Percentiles rank a stretch among this genome's conserved stretches.
Evolutionary conservation across 2,113 vertebrate species (phyloP).

Genomic region (Bungarus multicinctus): DNA sequence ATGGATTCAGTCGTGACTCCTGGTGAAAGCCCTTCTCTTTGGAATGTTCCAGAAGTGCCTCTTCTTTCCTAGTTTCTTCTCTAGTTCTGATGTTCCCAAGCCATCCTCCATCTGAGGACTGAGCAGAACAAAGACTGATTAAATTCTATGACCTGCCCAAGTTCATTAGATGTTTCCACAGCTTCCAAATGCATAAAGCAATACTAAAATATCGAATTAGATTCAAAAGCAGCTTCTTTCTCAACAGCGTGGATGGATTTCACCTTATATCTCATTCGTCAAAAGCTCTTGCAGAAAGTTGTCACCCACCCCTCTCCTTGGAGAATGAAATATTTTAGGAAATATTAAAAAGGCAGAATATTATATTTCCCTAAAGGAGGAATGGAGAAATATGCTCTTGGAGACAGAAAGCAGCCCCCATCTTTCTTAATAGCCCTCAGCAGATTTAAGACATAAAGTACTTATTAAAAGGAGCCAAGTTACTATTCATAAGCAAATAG

Average conservation of each 20-base stretch:
- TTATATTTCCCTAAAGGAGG: too few species aligned
- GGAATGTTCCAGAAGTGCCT: not conserved
- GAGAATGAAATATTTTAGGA: too few species aligned
- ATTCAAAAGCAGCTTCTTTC: not conserved
- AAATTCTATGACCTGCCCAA: not conserved
- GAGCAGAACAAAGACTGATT: not conserved
- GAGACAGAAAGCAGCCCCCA: too few species aligned
- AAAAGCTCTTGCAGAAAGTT: too few species aligned
- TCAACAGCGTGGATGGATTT: not conserved
- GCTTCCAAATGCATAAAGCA: not conserved
- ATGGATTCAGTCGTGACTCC: not conserved
- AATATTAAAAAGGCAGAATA: too few species aligned
- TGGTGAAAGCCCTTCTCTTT: not conserved
- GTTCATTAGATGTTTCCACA: not conserved
- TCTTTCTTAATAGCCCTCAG: too few species aligned
- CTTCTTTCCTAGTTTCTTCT: not conserved
- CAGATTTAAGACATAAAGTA: too few species aligned
- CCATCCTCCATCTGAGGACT: not conserved
- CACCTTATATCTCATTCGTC: not conserved
- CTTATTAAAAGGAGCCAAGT: too few species aligned
- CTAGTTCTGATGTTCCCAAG: not conserved
- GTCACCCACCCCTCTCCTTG: too few species aligned
- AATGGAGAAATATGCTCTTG: too few species aligned
- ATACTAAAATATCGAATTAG: not conserved
- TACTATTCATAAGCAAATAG: too few species aligned